phyloP scores from a whole-genome alignment of 1,140 invertebrate species.

The Dreissena polymorpha region DNA sequence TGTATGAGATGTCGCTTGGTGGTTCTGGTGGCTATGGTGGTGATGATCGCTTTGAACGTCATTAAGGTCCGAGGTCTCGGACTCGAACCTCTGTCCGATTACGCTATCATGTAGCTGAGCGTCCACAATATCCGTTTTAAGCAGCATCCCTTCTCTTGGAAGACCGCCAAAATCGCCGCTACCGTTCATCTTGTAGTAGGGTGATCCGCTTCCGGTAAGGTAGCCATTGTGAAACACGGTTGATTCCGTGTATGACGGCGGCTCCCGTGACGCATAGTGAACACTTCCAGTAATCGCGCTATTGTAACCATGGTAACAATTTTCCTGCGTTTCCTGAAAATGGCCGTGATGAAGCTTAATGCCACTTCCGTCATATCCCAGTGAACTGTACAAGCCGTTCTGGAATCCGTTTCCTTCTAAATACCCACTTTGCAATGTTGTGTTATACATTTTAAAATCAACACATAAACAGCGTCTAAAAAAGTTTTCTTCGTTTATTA shows the following conservation, averaged over 20 bases:
- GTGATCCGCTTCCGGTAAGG: conserved; percentile 55
- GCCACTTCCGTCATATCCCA: conserved; percentile 61
- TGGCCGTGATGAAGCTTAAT: conserved; percentile 66
- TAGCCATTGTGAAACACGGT: conserved; percentile 68
- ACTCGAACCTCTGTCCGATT: conserved; percentile 54
- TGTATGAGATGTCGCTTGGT: too few species aligned
- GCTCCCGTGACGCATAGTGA: conserved; percentile 63
- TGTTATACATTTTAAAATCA: not conserved
- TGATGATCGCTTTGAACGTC: conserved; percentile 30
- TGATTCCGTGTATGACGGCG: conserved; percentile 69
- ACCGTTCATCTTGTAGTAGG: conserved; percentile 65
- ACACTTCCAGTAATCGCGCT: conserved; percentile 51
- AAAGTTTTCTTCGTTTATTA: conserved; percentile 7
- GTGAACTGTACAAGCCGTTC: conserved; percentile 61
- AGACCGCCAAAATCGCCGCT: conserved; percentile 42
- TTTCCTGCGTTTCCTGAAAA: conserved; percentile 59
- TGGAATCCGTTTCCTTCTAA: conserved; percentile 64
- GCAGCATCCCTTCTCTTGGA: conserved; percentile 40
- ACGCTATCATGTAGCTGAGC: conserved; percentile 38
- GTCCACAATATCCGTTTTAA: conserved; percentile 60
- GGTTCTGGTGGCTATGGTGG: not conserved
- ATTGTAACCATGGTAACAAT: conserved; percentile 63
- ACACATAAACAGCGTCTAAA: not conserved
- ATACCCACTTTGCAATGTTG: conserved; percentile 61
- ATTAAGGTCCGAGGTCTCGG: conserved; percentile 44